Conservation (phyloP, 2,113 vertebrate genomes). For the Hippoglossus stenolepis region DNA sequence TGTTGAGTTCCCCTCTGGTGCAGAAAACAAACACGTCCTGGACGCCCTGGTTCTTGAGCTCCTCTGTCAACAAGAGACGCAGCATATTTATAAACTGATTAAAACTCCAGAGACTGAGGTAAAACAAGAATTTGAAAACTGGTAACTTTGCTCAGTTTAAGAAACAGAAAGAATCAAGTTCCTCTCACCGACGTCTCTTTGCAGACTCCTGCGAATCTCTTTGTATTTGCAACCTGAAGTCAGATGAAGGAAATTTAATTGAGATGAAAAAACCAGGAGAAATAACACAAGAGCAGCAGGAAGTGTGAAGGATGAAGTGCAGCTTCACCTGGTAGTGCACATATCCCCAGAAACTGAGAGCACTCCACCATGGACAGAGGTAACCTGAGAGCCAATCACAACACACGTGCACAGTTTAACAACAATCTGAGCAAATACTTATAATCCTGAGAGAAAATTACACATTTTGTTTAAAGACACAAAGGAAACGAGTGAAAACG, state of each 20-base stretch:
- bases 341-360: conserved; percentile 87
- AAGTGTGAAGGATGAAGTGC: background rate
- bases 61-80: conserved; percentile 77
- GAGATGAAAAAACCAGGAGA: background rate
- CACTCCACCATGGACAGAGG: conserved; percentile 83
- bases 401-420: background rate
- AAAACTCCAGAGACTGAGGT: too few species aligned
- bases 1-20: conserved; percentile 88
- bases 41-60: conserved; percentile 86
- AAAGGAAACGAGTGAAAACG: conserved; percentile 5
- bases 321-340: conserved; percentile 88
- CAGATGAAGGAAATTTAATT: background rate
- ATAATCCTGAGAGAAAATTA: background rate
- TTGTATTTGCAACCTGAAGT: conserved; percentile 90
- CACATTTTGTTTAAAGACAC: background rate
- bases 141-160: too few species aligned
- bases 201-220: conserved; percentile 88
- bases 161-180: background rate
- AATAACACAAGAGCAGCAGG: background rate
- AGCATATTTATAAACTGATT: background rate
- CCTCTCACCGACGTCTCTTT: conserved; percentile 87
- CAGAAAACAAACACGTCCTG: conserved; percentile 93
- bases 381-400: conserved; percentile 80
- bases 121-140: too few species aligned
- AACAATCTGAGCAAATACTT: background rate